Percentiles rank a stretch among this genome's conserved stretches.
These are phyloP conservation scores for Irena cyanogastra DNA, from an alignment of 2,113 vertebrate species.

Conservation along the genomic window DNA sequence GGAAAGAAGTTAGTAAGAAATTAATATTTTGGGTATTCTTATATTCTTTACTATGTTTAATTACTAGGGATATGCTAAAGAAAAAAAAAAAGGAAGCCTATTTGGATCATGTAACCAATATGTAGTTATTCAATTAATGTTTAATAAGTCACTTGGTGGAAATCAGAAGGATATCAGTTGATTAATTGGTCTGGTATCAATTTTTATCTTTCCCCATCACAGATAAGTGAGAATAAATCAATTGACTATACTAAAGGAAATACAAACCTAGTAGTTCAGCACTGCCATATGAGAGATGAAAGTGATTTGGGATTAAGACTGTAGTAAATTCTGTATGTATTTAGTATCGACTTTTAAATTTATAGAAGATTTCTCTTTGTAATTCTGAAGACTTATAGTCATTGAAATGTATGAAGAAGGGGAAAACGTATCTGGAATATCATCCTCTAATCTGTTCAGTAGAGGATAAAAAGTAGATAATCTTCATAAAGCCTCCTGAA, in stretches of 20 bases:
- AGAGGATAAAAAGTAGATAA: background rate
- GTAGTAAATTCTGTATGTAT: background rate
- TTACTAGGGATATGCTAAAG: background rate
- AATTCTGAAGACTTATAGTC: background rate
- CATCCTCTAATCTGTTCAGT: slow-evolving; percentile 1
- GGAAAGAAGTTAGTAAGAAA: background rate
- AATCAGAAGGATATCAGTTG: background rate
- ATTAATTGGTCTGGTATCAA: background rate
- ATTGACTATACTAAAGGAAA: background rate
- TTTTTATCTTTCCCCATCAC: background rate
- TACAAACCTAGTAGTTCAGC: background rate
- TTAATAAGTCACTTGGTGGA: background rate
- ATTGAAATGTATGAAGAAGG: background rate
- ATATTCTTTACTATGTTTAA: background rate
- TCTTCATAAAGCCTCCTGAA: background rate
- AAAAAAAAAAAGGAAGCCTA: background rate
- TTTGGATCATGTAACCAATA: background rate
- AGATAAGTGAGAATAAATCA: background rate
- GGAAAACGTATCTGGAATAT: background rate
- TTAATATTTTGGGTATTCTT: background rate
- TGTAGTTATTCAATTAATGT: background rate
- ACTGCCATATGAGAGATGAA: background rate
- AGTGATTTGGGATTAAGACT: background rate
- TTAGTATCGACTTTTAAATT: background rate
- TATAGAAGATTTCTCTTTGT: background rate